Conservation (phyloP, 2,113 vertebrate species). For the Leiothrix lutea region DNA sequence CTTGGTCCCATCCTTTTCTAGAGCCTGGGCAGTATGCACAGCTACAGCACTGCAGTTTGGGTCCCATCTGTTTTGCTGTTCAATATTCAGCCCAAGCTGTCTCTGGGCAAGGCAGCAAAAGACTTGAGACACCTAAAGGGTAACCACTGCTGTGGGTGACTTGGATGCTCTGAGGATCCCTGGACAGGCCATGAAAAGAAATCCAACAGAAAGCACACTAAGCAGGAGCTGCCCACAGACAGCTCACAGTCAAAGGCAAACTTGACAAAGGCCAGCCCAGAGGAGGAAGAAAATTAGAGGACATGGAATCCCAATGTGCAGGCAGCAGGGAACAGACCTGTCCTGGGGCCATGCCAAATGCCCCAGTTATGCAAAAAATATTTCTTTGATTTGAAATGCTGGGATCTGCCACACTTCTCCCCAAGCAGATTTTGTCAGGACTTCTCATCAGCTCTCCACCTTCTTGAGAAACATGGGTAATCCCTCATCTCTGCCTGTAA, state of each 20-base stretch:
- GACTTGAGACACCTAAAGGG: not conserved
- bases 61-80: not conserved
- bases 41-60: not conserved
- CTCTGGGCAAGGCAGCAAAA: not conserved
- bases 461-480: fast-evolving
- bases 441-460: not conserved
- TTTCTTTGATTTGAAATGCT: not conserved
- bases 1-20: not conserved
- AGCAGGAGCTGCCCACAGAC: not conserved
- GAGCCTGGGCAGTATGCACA: not conserved
- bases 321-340: not conserved
- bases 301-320: not conserved
- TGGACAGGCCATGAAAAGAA: not conserved
- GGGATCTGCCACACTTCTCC: not conserved
- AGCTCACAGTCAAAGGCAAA: not conserved
- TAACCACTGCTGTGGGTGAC: not conserved
- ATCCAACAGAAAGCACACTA: not conserved
- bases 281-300: not conserved
- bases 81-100: not conserved
- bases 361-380: not conserved
- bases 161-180: not conserved
- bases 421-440: not conserved
- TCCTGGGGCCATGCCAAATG: not conserved
- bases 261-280: fast-evolving
- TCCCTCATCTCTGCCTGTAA: not conserved